Percentiles rank a stretch among this genome's conserved stretches.
phyloP scores from a whole-genome alignment of 2,797 vertebrate species.

The Darevskia nairensis region DNA sequence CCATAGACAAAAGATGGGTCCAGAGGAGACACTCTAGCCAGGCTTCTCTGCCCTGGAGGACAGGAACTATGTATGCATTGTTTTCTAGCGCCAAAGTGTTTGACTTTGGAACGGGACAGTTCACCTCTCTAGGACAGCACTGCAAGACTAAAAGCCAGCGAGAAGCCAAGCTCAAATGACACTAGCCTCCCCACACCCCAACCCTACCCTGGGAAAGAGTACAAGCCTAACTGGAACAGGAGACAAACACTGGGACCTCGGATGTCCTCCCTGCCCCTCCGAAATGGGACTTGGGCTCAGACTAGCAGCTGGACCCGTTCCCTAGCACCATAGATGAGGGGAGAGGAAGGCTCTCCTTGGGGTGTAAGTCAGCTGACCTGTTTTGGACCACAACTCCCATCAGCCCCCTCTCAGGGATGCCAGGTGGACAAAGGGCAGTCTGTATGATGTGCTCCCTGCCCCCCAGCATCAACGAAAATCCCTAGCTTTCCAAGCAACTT shows the following conservation, averaged over 20 bases:
- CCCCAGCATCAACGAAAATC: neutral
- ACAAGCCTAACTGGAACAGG: neutral
- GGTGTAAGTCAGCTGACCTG: neutral
- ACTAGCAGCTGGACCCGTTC: neutral
- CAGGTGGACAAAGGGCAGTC: no score
- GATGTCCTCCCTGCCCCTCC: neutral
- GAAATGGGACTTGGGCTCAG: neutral
- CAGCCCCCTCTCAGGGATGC: no score
- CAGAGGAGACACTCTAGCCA: neutral
- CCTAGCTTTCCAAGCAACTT: no score
- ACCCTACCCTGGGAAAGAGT: no score
- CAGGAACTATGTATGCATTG: no score
- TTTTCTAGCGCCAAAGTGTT: neutral
- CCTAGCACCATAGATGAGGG: conserved; percentile 30
- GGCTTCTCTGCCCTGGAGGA: neutral
- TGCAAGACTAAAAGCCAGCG: neutral
- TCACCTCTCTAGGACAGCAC: neutral
- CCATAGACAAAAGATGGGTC: neutral
- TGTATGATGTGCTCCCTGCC: neutral
- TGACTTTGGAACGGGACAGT: neutral
- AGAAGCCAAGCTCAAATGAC: no score
- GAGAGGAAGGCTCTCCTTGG: neutral
- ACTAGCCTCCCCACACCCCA: no score
- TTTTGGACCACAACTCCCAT: no score
- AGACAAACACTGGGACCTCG: neutral